Evolutionary conservation across 1,140 invertebrate genomes (phyloP).

Genomic region (Pantala flavescens): DNA sequence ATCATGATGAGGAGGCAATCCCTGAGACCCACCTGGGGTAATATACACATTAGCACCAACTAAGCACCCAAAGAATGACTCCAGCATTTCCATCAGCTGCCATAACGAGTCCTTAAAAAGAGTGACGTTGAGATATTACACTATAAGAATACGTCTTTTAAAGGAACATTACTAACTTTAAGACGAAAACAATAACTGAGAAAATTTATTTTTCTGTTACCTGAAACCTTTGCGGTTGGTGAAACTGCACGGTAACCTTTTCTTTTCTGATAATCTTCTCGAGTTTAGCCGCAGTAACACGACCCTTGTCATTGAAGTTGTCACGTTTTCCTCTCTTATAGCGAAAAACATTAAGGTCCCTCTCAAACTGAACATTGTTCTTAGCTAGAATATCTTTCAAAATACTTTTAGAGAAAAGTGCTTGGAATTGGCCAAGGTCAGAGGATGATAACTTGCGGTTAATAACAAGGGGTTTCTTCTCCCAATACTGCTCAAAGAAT

Average conservation of each 20-base stretch:
- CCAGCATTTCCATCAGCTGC: slow-evolving; percentile 18
- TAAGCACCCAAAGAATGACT: slow-evolving; percentile 21
- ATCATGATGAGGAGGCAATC: slow-evolving; percentile 97
- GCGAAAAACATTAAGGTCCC: slow-evolving; percentile 41
- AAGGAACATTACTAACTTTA: background rate
- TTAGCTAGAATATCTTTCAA: slow-evolving; percentile 38
- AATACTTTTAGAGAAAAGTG: slow-evolving; percentile 17
- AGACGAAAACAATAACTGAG: slow-evolving; percentile 9
- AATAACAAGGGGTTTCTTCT: slow-evolving; percentile 39
- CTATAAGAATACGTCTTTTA: no score
- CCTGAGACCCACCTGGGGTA: slow-evolving; percentile 92
- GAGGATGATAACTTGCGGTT: slow-evolving; percentile 30
- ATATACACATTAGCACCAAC: slow-evolving; percentile 53
- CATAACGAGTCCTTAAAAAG: slow-evolving; percentile 19
- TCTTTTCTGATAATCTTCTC: slow-evolving; percentile 40
- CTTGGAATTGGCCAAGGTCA: slow-evolving; percentile 19
- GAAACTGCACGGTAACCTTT: slow-evolving; percentile 44
- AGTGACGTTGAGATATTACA: background rate
- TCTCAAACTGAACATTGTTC: slow-evolving; percentile 36
- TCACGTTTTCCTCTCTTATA: slow-evolving; percentile 37
- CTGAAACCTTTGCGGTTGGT: slow-evolving; percentile 48
- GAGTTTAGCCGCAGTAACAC: slow-evolving; percentile 36
- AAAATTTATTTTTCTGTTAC: background rate
- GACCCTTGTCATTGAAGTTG: slow-evolving; percentile 39
- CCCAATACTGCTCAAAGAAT: slow-evolving; percentile 34